These are phyloP conservation scores for Amblyopsis rosae DNA, from an alignment of 2,113 vertebrate genomes.

Conservation along the genomic window DNA sequence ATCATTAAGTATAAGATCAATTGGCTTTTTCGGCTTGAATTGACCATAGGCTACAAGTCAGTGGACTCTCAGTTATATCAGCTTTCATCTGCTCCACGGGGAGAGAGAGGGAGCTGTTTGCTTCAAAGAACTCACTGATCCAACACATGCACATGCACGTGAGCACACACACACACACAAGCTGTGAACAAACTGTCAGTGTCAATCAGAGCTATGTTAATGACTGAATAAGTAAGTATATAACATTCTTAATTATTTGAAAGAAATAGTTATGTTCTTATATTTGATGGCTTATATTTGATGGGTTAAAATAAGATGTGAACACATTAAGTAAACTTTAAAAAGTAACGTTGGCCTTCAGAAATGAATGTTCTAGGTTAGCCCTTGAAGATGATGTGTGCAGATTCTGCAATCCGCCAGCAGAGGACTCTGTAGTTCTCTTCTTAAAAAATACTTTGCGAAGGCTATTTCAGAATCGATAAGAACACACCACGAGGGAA, in stretches of 20 bases:
- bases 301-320: neutral
- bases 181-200: slow-evolving; percentile 42
- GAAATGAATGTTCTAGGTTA: neutral
- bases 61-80: slow-evolving; percentile 48
- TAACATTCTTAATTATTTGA: neutral
- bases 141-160: slow-evolving; percentile 37
- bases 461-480: slow-evolving; percentile 9
- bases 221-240: slow-evolving; percentile 43
- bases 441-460: slow-evolving; percentile 9
- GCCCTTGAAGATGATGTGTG: neutral
- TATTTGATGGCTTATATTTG: neutral
- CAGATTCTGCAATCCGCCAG: slow-evolving; percentile 35
- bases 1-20: slow-evolving; percentile 50
- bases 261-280: neutral
- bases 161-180: slow-evolving; percentile 1
- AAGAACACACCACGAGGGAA: slow-evolving; percentile 15
- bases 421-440: slow-evolving; percentile 67
- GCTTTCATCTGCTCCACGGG: slow-evolving; percentile 52
- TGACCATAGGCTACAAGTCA: slow-evolving; percentile 20
- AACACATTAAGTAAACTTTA: neutral
- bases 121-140: slow-evolving; percentile 72
- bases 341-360: neutral
- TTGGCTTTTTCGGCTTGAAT: slow-evolving; percentile 38
- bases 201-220: slow-evolving; percentile 53
- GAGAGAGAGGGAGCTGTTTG: slow-evolving; percentile 32